Conservation (phyloP, 2,888 invertebrate genomes). For the Epistrophella euchroma region DNA sequence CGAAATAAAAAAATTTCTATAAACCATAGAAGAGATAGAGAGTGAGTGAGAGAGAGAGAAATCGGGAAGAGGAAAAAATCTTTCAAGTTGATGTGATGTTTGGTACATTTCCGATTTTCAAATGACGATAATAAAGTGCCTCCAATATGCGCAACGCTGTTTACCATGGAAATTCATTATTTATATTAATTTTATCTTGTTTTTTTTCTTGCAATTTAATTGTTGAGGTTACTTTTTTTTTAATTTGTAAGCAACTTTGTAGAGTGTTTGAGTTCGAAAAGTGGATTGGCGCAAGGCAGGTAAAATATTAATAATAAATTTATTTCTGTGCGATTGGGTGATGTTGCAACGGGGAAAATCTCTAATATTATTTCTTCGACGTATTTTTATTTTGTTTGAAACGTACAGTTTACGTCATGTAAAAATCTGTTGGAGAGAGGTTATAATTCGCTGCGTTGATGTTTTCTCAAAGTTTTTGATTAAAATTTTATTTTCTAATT, state of each 20-base stretch:
- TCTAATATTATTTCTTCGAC: neutral
- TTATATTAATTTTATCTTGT: constrained; percentile 10
- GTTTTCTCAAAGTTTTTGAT: neutral
- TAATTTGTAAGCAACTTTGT: constrained; percentile 15
- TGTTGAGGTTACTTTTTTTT: neutral
- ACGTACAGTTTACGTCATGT: neutral
- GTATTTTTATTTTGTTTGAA: neutral
- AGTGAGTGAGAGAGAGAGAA: neutral
- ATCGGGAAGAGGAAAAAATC: neutral
- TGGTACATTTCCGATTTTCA: constrained; percentile 33
- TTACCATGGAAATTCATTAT: constrained; percentile 35
- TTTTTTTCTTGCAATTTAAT: constrained; percentile 3
- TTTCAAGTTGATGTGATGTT: constrained; percentile 27
- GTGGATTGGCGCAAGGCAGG: constrained; percentile 15
- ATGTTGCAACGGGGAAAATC: neutral
- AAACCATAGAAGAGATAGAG: neutral
- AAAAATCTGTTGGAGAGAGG: neutral
- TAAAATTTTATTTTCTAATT: neutral
- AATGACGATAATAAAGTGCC: constrained; percentile 51
- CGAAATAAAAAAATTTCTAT: constrained; percentile 35
- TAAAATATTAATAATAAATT: neutral
- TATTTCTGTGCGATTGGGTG: constrained; percentile 4
- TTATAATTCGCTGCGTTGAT: neutral
- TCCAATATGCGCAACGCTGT: constrained; percentile 27
- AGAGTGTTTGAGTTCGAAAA: constrained; percentile 14